These are phyloP conservation scores for Saimiri boliviensis DNA, from an alignment of 2,113 vertebrate species.

Conservation along the genomic window DNA sequence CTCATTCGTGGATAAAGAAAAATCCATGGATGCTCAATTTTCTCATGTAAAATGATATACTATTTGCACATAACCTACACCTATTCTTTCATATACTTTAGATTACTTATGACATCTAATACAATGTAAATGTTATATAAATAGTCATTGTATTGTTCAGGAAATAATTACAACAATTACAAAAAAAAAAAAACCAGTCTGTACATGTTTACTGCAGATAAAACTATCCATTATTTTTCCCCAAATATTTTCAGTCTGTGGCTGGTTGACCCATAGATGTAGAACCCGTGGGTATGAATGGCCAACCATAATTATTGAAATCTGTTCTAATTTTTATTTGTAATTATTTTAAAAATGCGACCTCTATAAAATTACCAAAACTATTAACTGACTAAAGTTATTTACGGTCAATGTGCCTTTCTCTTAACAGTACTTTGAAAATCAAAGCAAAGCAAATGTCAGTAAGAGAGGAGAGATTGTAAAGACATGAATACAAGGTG, in stretches of 20 bases:
- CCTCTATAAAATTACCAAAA: slow-evolving; percentile 19
- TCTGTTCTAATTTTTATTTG: neutral
- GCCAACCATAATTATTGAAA: neutral
- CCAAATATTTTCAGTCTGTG: neutral
- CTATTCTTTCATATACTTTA: neutral
- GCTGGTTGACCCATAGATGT: neutral
- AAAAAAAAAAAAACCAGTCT: neutral
- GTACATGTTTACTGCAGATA: neutral
- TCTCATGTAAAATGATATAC: neutral
- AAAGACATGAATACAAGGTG: neutral
- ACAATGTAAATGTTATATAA: neutral
- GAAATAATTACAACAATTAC: neutral
- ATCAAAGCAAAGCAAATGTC: slow-evolving; percentile 3
- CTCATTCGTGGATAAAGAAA: neutral
- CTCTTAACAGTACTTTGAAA: neutral
- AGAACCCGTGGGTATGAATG: neutral
- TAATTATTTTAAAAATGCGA: neutral
- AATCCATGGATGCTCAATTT: neutral
- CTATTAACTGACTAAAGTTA: neutral
- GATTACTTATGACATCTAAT: neutral
- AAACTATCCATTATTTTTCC: neutral
- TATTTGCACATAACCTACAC: neutral
- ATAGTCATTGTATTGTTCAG: neutral
- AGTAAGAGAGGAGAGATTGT: neutral
- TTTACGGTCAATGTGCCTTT: neutral